These are phyloP conservation scores for Scolopax mira DNA, from an alignment of 2,113 vertebrate genomes.

Conservation along the genomic window DNA sequence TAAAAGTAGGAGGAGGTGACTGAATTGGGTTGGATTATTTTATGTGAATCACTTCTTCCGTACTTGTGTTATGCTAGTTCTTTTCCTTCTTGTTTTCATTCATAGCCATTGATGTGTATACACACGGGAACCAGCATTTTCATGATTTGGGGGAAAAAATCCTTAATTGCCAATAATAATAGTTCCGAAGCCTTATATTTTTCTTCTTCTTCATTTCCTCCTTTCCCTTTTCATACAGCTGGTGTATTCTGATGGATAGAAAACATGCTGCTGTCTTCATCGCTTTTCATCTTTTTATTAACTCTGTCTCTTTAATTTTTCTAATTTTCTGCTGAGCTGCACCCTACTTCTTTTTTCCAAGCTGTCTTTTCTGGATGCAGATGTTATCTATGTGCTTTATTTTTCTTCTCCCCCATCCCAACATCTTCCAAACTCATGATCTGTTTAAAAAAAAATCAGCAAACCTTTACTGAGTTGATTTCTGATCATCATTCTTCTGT, in stretches of 20 bases:
- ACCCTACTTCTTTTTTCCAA: not conserved
- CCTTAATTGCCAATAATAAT: conserved; percentile 56
- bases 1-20: not conserved
- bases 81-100: conserved; percentile 16
- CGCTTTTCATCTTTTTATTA: not conserved
- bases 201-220: conserved; percentile 11
- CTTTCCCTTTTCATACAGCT: not conserved
- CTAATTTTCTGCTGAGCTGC: not conserved
- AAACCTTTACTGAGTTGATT: not conserved
- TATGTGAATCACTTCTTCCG: conserved; percentile 10
- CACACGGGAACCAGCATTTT: conserved; percentile 13
- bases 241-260: not conserved
- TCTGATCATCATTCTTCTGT: not conserved
- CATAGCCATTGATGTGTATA: not conserved
- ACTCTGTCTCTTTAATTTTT: not conserved
- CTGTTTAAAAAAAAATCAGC: not conserved
- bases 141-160: not conserved
- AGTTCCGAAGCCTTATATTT: conserved; percentile 10
- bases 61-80: conserved; percentile 7
- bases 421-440: not conserved
- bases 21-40: not conserved
- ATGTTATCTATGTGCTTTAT: not conserved
- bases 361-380: not conserved
- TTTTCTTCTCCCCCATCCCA: too few relatives aligned
- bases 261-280: not conserved